Evolutionary conservation across 2,888 invertebrate genomes (phyloP), one percentile per base, ranked within the genome.

Genomic region (Biston betularia): DNA sequence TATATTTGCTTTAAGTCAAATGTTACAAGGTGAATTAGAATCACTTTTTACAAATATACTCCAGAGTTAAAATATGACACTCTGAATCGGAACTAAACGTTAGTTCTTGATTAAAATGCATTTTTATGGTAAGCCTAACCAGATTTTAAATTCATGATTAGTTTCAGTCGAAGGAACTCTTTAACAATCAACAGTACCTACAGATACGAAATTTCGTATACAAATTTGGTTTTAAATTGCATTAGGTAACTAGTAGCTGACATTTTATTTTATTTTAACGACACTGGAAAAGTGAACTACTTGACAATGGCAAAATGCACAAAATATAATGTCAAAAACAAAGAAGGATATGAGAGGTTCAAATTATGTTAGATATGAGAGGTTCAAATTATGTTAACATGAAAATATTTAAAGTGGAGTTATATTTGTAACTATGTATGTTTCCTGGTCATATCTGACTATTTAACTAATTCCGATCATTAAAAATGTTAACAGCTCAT

Each of bases 401-500:
- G 38, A 38, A 38, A 6, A 8, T 38, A 38, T 38, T 38, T 38
- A 38, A 38, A 38, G 38, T 38, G 6, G 38, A 42, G 42, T 10
- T 10, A 42, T 12, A 10, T 10, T 5, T 42, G 12, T 24, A 12
- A 9, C 12, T 10, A 42, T 12, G 11, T 42, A 42, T 42, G 10
- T 42, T 11, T 5, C 11, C 5, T 10, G 24, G 24, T 24, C 24
- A 42, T 42, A 42, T 45, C n/a, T 24, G 14, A 45, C 12, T 3
- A 45, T 44, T 42, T n/a, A 57, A 63, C 52, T 57, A 52, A 44
- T 42, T 46, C 7, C 1, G 42, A n/a, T 44, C 40, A 40, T 44
- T 55, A 44, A 55, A 54, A 52, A 49, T 6, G 8, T 46, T 60
- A 54, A 49, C 40, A 9, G 33, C 35, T 58, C 50, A 53, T 52